A percentile compares a stretch with the other conserved stretches of the same genome.
These are phyloP conservation scores for Cyanistes caeruleus DNA, from an alignment of 2,113 vertebrate species.

Conservation along the genomic window DNA sequence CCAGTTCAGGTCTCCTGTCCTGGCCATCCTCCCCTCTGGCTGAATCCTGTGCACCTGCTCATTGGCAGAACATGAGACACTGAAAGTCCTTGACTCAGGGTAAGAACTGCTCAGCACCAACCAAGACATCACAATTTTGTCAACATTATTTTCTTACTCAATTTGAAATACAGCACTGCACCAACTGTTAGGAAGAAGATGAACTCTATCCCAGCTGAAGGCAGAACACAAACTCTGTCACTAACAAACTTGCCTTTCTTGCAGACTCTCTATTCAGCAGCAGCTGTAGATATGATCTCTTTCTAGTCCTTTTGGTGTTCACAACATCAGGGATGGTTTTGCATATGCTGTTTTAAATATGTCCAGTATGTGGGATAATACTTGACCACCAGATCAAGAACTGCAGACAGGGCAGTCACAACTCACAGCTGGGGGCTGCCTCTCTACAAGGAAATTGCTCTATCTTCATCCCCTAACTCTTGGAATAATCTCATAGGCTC, in stretches of 20 bases:
- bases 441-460: not conserved
- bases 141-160: not conserved
- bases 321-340: not conserved
- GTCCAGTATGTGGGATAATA: not conserved
- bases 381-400: not conserved
- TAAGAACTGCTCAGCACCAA: not conserved
- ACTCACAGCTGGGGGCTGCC: rapidly evolving
- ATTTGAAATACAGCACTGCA: not conserved
- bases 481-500: not conserved
- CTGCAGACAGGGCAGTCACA: not conserved
- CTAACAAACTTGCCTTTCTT: not conserved
- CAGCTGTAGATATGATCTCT: not conserved
- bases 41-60: not conserved
- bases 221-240: not conserved
- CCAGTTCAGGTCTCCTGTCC: not conserved
- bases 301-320: not conserved
- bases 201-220: not conserved
- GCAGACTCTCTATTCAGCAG: not conserved
- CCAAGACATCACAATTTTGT: not conserved
- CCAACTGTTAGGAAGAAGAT: not conserved
- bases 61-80: not conserved
- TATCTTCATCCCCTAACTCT: not conserved
- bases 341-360: not conserved
- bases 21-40: not conserved
- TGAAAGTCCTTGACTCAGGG: not conserved